These are phyloP conservation scores for Campoplex nolae DNA, from an alignment of 2,888 invertebrate species.

Conservation along the genomic window DNA sequence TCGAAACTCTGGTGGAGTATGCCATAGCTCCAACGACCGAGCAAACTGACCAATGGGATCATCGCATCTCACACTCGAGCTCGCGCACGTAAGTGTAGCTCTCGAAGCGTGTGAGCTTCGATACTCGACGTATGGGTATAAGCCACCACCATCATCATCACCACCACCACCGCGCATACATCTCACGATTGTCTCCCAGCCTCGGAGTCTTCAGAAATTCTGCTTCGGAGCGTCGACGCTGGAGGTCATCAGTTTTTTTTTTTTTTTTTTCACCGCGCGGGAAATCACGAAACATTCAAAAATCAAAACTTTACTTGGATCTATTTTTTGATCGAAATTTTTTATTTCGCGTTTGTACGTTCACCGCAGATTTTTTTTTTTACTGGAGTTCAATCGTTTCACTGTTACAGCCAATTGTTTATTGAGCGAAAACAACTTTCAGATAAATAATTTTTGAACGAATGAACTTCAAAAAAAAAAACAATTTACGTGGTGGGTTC, in stretches of 20 bases:
- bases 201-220: constrained; percentile 37
- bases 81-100: not conserved
- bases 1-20: constrained; percentile 74
- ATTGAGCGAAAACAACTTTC: no score
- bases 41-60: constrained; percentile 69
- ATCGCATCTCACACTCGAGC: constrained; percentile 20
- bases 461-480: no score
- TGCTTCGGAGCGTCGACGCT: constrained; percentile 58
- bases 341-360: no score
- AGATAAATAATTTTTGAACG: no score
- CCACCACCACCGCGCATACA: not conserved
- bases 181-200: constrained; percentile 27
- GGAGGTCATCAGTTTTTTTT: constrained; percentile 47
- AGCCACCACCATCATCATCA: no score
- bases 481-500: no score
- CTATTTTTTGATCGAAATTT: no score
- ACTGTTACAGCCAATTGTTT: no score
- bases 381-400: no score
- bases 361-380: no score
- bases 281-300: constrained; percentile 23
- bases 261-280: constrained; percentile 1
- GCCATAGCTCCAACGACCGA: constrained; percentile 72
- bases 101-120: not conserved
- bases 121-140: not conserved
- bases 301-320: not conserved